Evolutionary conservation across 2,797 vertebrate species (phyloP).

Genomic region (Acrocephalus scirpaceus): DNA sequence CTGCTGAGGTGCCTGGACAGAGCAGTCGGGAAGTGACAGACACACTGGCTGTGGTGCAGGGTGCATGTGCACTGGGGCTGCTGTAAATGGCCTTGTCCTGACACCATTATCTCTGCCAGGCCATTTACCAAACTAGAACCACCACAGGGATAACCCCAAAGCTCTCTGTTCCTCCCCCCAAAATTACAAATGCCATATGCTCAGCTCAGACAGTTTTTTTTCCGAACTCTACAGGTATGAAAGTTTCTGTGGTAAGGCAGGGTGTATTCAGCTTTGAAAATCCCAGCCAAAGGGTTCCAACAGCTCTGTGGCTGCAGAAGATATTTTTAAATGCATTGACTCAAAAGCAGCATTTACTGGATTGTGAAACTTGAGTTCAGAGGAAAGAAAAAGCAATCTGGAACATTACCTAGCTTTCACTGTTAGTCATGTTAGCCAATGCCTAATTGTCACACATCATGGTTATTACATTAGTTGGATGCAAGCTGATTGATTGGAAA

Average conservation of each 20-base stretch:
- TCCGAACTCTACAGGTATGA: neutral
- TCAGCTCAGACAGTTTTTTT: neutral
- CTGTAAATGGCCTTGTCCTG: neutral
- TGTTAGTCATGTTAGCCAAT: conserved; percentile 47
- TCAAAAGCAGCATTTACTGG: neutral
- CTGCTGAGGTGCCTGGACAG: neutral
- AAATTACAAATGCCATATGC: neutral
- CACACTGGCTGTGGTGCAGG: neutral
- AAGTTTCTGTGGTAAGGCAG: neutral
- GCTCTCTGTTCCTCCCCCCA: neutral
- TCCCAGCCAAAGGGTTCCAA: neutral
- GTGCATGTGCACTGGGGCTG: neutral
- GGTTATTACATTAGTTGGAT: conserved; percentile 11
- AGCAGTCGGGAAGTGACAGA: neutral
- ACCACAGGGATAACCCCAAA: neutral
- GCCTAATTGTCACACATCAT: neutral
- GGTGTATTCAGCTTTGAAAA: conserved; percentile 6
- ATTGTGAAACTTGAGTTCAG: neutral
- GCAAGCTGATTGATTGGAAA: conserved; percentile 9
- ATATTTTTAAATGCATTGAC: neutral
- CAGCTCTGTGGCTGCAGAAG: neutral
- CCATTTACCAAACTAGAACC: neutral
- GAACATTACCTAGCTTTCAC: neutral
- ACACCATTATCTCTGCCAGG: neutral
- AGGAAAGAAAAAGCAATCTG: conserved; percentile 9